phyloP scores from a whole-genome alignment of 1,140 invertebrate species.

The Heterodera carotae region DNA sequence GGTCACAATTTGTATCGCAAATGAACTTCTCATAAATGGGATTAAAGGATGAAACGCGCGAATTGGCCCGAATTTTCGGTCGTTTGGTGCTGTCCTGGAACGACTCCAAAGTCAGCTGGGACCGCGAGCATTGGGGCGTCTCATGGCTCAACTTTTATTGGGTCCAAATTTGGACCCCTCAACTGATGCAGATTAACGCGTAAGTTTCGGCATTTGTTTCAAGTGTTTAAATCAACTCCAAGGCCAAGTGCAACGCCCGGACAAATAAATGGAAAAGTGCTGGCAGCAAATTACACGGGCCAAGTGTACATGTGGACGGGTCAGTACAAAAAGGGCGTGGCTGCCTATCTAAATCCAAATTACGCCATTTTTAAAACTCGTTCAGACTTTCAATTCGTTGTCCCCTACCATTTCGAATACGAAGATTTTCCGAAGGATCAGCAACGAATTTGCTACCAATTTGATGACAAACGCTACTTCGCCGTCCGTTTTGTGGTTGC shows the following conservation, averaged over 20 bases:
- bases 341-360: constrained; percentile 40
- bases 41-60: constrained; percentile 36
- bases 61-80: constrained; percentile 47
- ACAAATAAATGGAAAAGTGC: constrained; percentile 59
- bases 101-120: constrained; percentile 61
- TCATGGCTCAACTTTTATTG: constrained; percentile 65
- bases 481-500: constrained; percentile 61
- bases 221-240: constrained; percentile 5
- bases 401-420: constrained; percentile 61
- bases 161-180: constrained; percentile 65
- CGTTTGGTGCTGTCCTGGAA: constrained; percentile 63
- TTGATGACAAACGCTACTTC: constrained; percentile 65
- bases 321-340: neutral
- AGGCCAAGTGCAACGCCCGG: constrained; percentile 56
- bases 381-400: constrained; percentile 59
- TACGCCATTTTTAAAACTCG: constrained; percentile 43
- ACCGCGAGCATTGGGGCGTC: constrained; percentile 63
- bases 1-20: neutral
- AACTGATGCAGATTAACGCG: constrained; percentile 64
- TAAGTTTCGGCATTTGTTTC: constrained; percentile 28
- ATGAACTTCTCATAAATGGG: neutral
- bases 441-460: constrained; percentile 64
- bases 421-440: constrained; percentile 62
- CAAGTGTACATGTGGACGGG: constrained; percentile 64
- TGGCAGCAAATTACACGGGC: constrained; percentile 65